Conservation (phyloP, 1,140 invertebrate species). For the Drosophila albomicans region DNA sequence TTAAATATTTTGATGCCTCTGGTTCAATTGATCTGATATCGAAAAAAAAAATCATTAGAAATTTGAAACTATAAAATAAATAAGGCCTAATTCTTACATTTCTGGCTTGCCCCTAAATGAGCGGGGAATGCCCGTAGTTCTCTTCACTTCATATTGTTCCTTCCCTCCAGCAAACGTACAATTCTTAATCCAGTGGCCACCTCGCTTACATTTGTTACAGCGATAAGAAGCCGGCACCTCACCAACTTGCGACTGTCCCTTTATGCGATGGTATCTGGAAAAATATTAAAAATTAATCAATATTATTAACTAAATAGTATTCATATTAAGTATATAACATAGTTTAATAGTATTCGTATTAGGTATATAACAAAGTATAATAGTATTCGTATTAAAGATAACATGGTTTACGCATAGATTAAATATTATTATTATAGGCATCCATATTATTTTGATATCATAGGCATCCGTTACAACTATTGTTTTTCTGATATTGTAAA, state of each 20-base stretch:
- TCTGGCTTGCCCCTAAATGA: slow-evolving; percentile 94
- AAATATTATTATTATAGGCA: no score
- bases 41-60: background rate
- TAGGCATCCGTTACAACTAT: no score
- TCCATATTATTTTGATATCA: no score
- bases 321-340: no score
- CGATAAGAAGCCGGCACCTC: slow-evolving; percentile 95
- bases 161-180: slow-evolving; percentile 89
- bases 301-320: no score
- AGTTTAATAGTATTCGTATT: no score
- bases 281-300: background rate
- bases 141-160: slow-evolving; percentile 91
- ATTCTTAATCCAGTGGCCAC: slow-evolving; percentile 98
- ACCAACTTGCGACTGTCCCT: slow-evolving; percentile 93
- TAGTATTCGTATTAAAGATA: no score
- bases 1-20: slow-evolving; percentile 51
- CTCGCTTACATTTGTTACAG: slow-evolving; percentile 96
- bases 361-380: no score
- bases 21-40: slow-evolving; percentile 49
- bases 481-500: no score
- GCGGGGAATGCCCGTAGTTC: slow-evolving; percentile 98
- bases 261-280: slow-evolving; percentile 93
- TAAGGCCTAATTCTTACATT: slow-evolving; percentile 41
- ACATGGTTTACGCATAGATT: no score
- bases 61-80: background rate